phyloP scores from a whole-genome alignment of 2,888 invertebrate genomes.

The Epirrhoe alternata region DNA sequence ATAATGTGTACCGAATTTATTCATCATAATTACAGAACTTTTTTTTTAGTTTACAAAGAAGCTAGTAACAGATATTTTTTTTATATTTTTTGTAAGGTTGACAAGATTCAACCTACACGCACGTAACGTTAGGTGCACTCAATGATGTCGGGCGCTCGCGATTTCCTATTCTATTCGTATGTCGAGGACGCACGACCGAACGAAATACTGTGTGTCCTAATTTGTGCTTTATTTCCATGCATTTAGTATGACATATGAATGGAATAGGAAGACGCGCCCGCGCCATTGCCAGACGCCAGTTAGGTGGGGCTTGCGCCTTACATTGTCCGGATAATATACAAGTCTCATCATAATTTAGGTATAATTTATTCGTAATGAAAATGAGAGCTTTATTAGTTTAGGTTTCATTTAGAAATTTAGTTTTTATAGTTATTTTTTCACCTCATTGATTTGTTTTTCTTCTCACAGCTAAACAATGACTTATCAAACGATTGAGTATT shows the following conservation, averaged over 20 bases:
- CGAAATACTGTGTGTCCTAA: too few relatives aligned
- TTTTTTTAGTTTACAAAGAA: not conserved
- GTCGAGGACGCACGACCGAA: too few relatives aligned
- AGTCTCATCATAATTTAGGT: constrained; percentile 65
- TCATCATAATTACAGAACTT: not conserved
- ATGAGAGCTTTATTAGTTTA: constrained; percentile 81
- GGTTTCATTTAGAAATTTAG: constrained; percentile 44
- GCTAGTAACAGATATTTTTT: not conserved
- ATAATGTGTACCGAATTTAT: not conserved
- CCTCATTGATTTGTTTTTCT: not conserved
- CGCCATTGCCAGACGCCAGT: too few relatives aligned
- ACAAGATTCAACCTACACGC: not conserved
- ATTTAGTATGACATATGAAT: too few relatives aligned
- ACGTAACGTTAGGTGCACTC: not conserved
- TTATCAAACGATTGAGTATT: too few relatives aligned
- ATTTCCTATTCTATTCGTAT: too few relatives aligned
- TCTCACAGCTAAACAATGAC: not conserved
- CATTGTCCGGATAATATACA: constrained; percentile 36
- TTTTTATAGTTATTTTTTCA: constrained; percentile 4
- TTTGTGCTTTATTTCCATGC: too few relatives aligned
- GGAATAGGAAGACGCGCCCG: too few relatives aligned
- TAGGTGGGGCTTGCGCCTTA: too few relatives aligned
- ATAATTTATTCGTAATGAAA: constrained; percentile 62
- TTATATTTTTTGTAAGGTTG: not conserved
- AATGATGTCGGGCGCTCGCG: too few relatives aligned